Percentiles rank a stretch among this genome's conserved stretches.
Evolutionary conservation across 2,888 invertebrate genomes (phyloP).

Genomic region (Morinoia aosen): DNA sequence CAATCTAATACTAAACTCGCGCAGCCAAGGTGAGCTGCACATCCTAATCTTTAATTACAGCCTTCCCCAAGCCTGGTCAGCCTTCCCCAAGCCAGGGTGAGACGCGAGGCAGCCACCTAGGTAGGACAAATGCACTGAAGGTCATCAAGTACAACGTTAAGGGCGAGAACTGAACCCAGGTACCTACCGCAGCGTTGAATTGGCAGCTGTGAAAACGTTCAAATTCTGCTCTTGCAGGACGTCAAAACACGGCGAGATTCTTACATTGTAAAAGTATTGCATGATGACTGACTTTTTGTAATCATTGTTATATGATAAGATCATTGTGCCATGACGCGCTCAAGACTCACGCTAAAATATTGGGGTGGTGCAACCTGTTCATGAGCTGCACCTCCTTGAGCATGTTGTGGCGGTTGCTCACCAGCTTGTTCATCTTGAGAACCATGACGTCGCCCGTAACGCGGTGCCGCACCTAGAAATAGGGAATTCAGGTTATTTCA

Average conservation of each 20-base stretch:
- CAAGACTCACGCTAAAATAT: slow-evolving; percentile 85
- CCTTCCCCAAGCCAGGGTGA: slow-evolving; percentile 34
- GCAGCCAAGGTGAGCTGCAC: neutral
- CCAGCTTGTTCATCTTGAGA: slow-evolving; percentile 94
- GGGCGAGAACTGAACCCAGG: neutral
- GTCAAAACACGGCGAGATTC: neutral
- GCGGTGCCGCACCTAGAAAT: slow-evolving; percentile 88
- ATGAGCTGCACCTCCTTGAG: slow-evolving; percentile 96
- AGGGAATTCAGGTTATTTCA: neutral
- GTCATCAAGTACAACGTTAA: slow-evolving; percentile 2
- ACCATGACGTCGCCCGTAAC: slow-evolving; percentile 96
- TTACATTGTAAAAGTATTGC: neutral
- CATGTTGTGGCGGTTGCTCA: slow-evolving; percentile 95
- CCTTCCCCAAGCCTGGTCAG: slow-evolving; percentile 56
- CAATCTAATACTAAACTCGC: neutral
- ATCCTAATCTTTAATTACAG: neutral
- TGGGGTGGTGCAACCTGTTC: slow-evolving; percentile 94
- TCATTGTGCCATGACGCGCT: neutral
- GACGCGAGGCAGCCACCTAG: neutral
- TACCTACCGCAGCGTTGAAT: neutral
- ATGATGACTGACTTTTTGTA: neutral
- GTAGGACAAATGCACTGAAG: neutral
- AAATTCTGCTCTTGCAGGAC: neutral
- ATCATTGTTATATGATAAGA: neutral
- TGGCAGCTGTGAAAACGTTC: neutral